Conservation (phyloP, 2,113 vertebrate genomes). For the Apeltes quadracus region DNA sequence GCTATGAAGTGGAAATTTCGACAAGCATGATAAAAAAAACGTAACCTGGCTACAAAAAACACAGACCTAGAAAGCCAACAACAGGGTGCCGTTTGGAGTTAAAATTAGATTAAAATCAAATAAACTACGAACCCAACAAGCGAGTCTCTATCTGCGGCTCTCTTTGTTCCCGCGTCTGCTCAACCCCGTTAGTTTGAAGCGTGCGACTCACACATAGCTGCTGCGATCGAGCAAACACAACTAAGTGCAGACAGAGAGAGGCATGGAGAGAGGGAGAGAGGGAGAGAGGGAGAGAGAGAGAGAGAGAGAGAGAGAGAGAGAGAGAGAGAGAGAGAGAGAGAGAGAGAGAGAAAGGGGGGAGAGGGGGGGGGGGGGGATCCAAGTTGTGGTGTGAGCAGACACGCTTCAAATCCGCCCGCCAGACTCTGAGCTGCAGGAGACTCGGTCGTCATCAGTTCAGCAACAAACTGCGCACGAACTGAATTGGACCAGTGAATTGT, state of each 20-base stretch:
- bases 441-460: constrained; percentile 62
- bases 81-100: constrained; percentile 18
- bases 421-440: constrained; percentile 67
- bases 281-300: constrained; percentile 42
- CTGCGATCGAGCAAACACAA: constrained; percentile 74
- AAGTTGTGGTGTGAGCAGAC: constrained; percentile 61
- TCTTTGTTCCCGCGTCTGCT: constrained; percentile 69
- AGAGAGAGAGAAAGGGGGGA: constrained; percentile 16
- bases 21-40: constrained; percentile 4
- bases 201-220: constrained; percentile 65
- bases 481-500: constrained; percentile 26
- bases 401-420: constrained; percentile 75
- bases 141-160: constrained; percentile 61
- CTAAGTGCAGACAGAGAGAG: constrained; percentile 42
- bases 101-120: constrained; percentile 50
- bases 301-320: constrained; percentile 36
- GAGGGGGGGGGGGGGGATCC: constrained; percentile 31
- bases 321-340: constrained; percentile 25
- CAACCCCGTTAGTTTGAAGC: constrained; percentile 62
- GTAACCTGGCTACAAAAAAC: constrained; percentile 25
- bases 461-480: constrained; percentile 35
- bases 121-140: constrained; percentile 71
- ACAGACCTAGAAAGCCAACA: constrained; percentile 13
- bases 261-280: constrained; percentile 38
- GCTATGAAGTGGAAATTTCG: background rate